Evolutionary conservation across 2,113 vertebrate species (phyloP).

Genomic region (Bagarius yarrelli): DNA sequence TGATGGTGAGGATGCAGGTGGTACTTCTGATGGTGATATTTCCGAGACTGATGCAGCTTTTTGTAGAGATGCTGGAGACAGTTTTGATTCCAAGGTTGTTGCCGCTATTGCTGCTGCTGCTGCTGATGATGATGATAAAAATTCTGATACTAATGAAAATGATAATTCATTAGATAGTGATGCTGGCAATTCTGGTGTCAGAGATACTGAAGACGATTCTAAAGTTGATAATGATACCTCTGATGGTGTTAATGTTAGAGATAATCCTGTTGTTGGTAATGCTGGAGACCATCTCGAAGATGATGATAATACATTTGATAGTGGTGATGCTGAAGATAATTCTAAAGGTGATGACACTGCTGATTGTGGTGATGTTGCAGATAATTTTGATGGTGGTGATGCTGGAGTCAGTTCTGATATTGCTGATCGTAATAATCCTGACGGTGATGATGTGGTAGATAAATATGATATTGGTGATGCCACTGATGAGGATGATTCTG

Average conservation of each 20-base stretch:
- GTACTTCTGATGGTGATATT: slow-evolving; percentile 12
- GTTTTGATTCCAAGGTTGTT: slow-evolving; percentile 21
- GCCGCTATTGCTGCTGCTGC: background rate
- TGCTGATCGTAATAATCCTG: background rate
- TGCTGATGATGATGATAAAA: background rate
- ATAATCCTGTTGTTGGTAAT: background rate
- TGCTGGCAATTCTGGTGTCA: background rate
- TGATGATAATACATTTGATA: too few species aligned
- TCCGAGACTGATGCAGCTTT: slow-evolving; percentile 29
- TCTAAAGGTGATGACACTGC: background rate
- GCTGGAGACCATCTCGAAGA: too few species aligned
- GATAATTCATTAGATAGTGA: background rate
- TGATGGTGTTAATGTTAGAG: background rate
- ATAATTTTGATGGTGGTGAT: slow-evolving; percentile 36
- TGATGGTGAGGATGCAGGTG: slow-evolving; percentile 26
- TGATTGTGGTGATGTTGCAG: slow-evolving; percentile 30
- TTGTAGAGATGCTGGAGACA: slow-evolving; percentile 34
- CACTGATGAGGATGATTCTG: background rate
- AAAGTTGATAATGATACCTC: background rate
- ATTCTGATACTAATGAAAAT: background rate
- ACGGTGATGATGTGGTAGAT: background rate
- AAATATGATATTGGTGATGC: background rate
- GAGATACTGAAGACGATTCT: background rate
- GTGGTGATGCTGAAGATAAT: background rate
- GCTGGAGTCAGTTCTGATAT: background rate